Evolutionary conservation across 2,113 vertebrate genomes (phyloP).

Genomic region (Podocnemis expansa): DNA sequence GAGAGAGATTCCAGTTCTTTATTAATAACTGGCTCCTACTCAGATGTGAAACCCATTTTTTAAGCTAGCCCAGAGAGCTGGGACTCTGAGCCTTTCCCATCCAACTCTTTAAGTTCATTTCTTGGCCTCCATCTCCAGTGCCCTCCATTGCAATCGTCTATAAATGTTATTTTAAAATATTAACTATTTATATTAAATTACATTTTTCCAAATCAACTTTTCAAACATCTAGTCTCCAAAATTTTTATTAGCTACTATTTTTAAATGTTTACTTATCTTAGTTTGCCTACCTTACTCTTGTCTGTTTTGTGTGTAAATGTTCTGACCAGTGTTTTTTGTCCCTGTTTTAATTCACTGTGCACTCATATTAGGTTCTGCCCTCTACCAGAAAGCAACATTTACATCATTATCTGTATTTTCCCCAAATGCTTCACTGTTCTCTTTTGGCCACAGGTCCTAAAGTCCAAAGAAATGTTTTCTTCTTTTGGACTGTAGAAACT

Average conservation of each 20-base stretch:
- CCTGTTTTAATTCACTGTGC: neutral
- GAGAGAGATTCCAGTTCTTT: neutral
- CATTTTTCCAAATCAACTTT: neutral
- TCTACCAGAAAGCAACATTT: neutral
- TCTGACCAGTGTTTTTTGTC: neutral
- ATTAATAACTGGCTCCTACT: accelerated
- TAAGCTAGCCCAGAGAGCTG: neutral
- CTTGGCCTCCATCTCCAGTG: neutral
- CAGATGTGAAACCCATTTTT: neutral
- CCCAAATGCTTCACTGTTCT: neutral
- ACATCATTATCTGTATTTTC: neutral
- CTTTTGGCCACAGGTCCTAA: neutral
- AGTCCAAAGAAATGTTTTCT: neutral
- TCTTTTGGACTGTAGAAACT: neutral
- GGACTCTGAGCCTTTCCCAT: accelerated
- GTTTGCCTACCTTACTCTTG: neutral
- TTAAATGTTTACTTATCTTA: too few species aligned
- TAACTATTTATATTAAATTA: neutral
- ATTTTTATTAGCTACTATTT: neutral
- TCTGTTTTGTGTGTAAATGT: neutral
- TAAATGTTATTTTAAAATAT: neutral
- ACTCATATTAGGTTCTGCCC: neutral
- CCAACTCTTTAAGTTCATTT: neutral
- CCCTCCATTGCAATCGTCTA: neutral
- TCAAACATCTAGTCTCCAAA: neutral